These are phyloP conservation scores for Chelidonichthys spinosus DNA, from an alignment of 2,797 vertebrate genomes.

Conservation along the genomic window DNA sequence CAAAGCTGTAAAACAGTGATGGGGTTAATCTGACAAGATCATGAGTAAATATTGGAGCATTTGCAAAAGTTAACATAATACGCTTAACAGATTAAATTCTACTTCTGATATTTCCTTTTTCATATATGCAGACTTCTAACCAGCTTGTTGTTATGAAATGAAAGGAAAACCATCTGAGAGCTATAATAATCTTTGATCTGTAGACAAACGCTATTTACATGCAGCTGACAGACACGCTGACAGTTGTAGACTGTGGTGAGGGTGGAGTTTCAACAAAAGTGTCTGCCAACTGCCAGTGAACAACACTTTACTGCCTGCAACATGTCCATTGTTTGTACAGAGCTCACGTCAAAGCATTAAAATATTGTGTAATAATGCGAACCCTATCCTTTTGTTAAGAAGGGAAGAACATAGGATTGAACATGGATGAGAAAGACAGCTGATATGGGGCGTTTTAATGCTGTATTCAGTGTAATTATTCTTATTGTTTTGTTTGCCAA, in stretches of 20 bases:
- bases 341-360: conserved; percentile 8
- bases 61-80: conserved; percentile 1
- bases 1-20: neutral
- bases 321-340: neutral
- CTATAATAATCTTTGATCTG: neutral
- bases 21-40: neutral
- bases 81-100: neutral
- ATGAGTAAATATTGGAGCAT: neutral
- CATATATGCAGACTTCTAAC: conserved; percentile 4
- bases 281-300: conserved; percentile 25
- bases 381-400: neutral
- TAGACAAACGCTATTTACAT: conserved; percentile 19
- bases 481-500: neutral
- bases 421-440: neutral
- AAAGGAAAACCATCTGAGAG: conserved; percentile 22
- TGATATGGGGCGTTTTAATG: neutral
- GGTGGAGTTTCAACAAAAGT: conserved; percentile 62
- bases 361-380: conserved; percentile 8
- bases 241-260: conserved; percentile 4
- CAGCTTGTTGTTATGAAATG: neutral
- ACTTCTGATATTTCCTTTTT: conserved; percentile 3
- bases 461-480: neutral
- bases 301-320: conserved; percentile 4
- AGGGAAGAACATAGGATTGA: conserved; percentile 3
- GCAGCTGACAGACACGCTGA: conserved; percentile 3